phyloP scores from a whole-genome alignment of 2,797 vertebrate genomes.

The Pristis pectinata region DNA sequence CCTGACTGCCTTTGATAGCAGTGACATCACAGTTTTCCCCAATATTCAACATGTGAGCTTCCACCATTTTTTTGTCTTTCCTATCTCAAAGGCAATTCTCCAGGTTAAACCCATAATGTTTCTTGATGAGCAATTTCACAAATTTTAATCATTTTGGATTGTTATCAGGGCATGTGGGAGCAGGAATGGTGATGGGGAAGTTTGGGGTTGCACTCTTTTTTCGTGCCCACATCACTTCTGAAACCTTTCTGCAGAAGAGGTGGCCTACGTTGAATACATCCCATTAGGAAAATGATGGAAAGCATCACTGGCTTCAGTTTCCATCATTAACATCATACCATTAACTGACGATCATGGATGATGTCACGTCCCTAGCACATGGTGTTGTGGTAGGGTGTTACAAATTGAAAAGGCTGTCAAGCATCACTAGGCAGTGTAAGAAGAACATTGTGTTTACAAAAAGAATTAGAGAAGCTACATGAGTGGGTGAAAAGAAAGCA shows the following conservation, averaged over 20 bases:
- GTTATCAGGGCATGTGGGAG: neutral
- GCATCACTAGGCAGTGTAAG: neutral
- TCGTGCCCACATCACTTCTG: neutral
- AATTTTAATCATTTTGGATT: neutral
- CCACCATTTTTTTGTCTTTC: neutral
- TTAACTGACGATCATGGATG: neutral
- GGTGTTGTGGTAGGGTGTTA: neutral
- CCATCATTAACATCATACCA: neutral
- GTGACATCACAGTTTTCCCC: neutral
- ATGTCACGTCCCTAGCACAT: neutral
- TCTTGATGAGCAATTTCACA: neutral
- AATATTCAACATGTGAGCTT: neutral
- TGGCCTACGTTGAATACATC: neutral
- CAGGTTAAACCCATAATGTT: neutral
- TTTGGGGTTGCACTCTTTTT: neutral
- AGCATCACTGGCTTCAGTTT: neutral
- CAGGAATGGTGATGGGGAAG: neutral
- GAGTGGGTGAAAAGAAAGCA: too few species aligned
- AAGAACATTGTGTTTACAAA: too few species aligned
- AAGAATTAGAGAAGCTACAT: too few species aligned
- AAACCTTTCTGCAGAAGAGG: neutral
- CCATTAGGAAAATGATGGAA: neutral
- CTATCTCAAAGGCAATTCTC: neutral
- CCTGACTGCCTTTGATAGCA: neutral
- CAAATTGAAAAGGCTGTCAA: neutral